Conservation (phyloP, 1,140 invertebrate genomes). For the Phthorimaea operculella region DNA sequence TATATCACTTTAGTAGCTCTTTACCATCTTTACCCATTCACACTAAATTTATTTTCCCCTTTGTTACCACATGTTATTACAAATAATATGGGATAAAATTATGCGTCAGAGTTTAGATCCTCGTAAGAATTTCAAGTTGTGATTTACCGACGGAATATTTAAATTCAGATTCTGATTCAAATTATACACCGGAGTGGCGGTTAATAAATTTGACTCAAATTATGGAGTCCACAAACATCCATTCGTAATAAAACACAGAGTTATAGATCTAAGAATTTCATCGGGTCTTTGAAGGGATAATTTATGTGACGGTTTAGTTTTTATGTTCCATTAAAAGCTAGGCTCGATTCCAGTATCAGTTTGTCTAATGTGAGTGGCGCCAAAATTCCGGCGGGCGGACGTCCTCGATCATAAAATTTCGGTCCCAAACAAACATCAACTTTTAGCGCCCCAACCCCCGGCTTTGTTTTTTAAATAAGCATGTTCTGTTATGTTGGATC, state of each 20-base stretch:
- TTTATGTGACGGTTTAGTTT: constrained; percentile 58
- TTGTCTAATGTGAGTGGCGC: constrained; percentile 60
- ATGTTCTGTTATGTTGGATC: constrained; percentile 24
- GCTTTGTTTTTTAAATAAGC: constrained; percentile 56
- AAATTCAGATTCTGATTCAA: constrained; percentile 27
- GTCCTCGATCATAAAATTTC: constrained; percentile 44
- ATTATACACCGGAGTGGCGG: constrained; percentile 23
- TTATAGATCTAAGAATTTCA: constrained; percentile 43
- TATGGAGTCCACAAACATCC: constrained; percentile 40
- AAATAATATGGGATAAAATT: constrained; percentile 20
- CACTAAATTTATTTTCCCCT: constrained; percentile 31
- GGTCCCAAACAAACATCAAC: constrained; percentile 55
- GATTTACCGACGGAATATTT: constrained; percentile 33
- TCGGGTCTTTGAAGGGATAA: constrained; percentile 58
- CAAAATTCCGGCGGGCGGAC: constrained; percentile 46
- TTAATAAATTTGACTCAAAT: constrained; percentile 48
- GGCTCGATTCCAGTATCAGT: constrained; percentile 56
- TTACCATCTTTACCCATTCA: constrained; percentile 38
- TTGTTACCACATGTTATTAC: constrained; percentile 13
- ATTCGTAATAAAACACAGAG: constrained; percentile 55
- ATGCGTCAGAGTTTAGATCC: constrained; percentile 16
- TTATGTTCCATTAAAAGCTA: constrained; percentile 59
- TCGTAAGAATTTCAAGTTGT: constrained; percentile 25
- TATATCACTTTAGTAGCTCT: constrained; percentile 60
- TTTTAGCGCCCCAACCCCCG: constrained; percentile 43